Base-by-base conservation (phyloP, 2,888 invertebrate genomes). In the Eremobia ochroleuca region DNA sequence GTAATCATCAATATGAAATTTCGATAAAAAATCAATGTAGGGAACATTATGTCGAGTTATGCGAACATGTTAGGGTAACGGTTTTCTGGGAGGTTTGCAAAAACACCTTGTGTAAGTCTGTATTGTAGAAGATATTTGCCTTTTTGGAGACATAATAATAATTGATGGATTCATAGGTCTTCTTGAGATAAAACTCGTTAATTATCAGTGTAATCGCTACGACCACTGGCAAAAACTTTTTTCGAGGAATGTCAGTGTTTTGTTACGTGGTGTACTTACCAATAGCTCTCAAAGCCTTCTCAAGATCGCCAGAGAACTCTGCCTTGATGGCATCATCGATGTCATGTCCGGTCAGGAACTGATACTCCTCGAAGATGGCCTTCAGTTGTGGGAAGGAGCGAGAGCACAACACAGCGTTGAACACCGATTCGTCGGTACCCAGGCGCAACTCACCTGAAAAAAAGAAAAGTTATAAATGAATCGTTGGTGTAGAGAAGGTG, bases 361-460 rank as follows among this genome's bases (percentile, higher is more conserved):
- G 97, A 93, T 99, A 99, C 92, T 98, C 98, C 71, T 97, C 97
- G 95, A 98, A 98, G 58, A 97, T 94, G 83, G 97, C 96, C 49
- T 95, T 95, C 88, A 97, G 94, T 85, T 97, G 97, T 58, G 94
- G 92, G 95, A 96, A 97, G 82, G 97, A 97, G 73, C 99, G 98
- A 76, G 98, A 98, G 88, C 98, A 98, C 67, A 99, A 97, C 74
- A 99, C 97, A 85, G 98, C 97, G 94, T 99, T 98, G 96, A 99
- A 99, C 71, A 97, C 97, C 0, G 98, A 98, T 94, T 99, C 99
- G 93, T 99, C 99, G 0, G 99, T 99, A 74, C 99, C 99, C 72
- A 98, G 93, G 9, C 96, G 96, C 0, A 97, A 94, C 79, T 97
- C 97, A 86, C 97, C 97, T 97, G 92, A 4, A 91, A 91, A 25